Base-by-base conservation (phyloP, 2,888 invertebrate genomes). In the Agrenia bidenticulata region DNA sequence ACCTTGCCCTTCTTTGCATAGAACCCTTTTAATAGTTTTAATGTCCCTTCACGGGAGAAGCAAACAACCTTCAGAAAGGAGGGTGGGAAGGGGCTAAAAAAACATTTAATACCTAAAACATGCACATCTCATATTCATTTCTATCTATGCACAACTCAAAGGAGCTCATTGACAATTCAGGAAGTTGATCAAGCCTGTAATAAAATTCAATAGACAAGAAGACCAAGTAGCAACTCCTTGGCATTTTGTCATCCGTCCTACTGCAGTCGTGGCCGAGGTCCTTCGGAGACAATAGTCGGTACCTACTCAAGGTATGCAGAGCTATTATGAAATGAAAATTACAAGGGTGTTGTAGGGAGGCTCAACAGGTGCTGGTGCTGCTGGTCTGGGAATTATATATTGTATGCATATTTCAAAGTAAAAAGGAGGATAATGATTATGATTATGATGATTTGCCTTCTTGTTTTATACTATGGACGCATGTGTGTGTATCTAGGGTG, bases 161-260 rank as follows among this genome's bases (percentile, higher is more conserved):
- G 50, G 61, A 61, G 55, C 51, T 67, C 61, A 61, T 67, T 67
- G 24, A 56, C 15, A 37, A 64, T 67, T 67, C 67, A 61, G 67
- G 63, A 67, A 67, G 61, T 67, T 57, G 51, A 64, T 56, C 63
- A 55, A 41, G 56, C 15, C 45, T 15, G 45, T 45, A 45, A 15
- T 15, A 61, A 60, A 63, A 61, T 61, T 56, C 32, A 32, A 32
- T 32, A 11, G 32, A 32, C 32, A 32, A 32, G 32, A 32, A 32
- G 5, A 32, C 32, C 32, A 32, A 4, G 11, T 32, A 32, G 32
- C 5, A 32, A 7, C 32, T 32, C 32, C 32, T n/a, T 32, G 32
- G 32, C 32, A 32, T 32, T 32, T 32, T 32, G 32, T 32, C 32
- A 32, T 32, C 32, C 4, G 32, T 11, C n/a, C n/a, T n/a, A n/a